These are phyloP conservation scores for Gobius niger DNA, from an alignment of 2,113 vertebrate species.

Conservation along the genomic window DNA sequence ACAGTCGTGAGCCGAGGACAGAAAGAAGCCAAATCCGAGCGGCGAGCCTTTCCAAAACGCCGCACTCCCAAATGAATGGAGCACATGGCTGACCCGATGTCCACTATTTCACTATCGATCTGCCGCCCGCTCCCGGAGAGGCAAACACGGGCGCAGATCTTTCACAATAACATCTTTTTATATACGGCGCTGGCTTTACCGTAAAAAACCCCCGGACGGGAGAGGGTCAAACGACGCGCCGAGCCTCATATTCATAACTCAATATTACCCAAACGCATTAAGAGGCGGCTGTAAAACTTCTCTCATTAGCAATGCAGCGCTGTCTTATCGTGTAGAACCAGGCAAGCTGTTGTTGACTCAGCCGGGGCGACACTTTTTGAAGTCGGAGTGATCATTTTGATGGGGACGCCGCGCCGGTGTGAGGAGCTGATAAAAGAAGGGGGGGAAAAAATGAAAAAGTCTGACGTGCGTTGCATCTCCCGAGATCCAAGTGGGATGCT, in stretches of 20 bases:
- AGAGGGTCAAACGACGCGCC: conserved; percentile 29
- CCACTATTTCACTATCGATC: background rate
- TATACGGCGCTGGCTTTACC: conserved; percentile 17
- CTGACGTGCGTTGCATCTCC: conserved; percentile 30
- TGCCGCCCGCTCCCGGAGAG: background rate
- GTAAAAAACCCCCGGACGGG: conserved; percentile 16
- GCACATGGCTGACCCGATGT: background rate
- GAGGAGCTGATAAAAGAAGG: conserved; percentile 44
- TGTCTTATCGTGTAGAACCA: conserved; percentile 64
- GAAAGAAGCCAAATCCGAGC: no score
- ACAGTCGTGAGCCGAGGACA: no score
- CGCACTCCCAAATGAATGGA: background rate
- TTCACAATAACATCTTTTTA: conserved; percentile 5
- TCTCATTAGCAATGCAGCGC: conserved; percentile 54
- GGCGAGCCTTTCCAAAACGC: background rate
- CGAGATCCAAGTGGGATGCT: conserved; percentile 34
- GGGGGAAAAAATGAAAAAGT: conserved; percentile 26
- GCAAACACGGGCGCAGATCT: conserved; percentile 6
- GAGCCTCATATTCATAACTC: conserved; percentile 27
- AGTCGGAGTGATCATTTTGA: conserved; percentile 65
- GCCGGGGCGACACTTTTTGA: conserved; percentile 54
- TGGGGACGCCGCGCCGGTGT: conserved; percentile 58
- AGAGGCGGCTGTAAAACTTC: conserved; percentile 46
- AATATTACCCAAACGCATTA: conserved; percentile 36
- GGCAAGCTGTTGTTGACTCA: conserved; percentile 69